These are phyloP conservation scores for Paraplagusia blochii DNA, from an alignment of 2,113 vertebrate species.

Conservation along the genomic window DNA sequence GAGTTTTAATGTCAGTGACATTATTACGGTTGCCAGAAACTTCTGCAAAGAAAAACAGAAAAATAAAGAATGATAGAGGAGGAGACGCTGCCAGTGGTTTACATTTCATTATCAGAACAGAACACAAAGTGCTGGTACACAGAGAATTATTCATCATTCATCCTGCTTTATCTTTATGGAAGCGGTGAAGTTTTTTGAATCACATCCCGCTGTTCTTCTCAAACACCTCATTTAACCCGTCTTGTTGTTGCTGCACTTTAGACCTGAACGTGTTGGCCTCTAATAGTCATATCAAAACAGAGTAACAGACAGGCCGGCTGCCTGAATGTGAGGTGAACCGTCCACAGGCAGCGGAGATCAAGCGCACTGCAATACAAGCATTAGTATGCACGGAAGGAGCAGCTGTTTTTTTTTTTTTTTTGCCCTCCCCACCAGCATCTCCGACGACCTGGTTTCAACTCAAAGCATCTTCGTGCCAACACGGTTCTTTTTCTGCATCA, in stretches of 20 bases:
- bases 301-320: slow-evolving; percentile 36
- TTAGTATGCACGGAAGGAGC: slow-evolving; percentile 53
- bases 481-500: slow-evolving; percentile 25
- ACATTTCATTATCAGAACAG: no score
- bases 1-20: no score
- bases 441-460: slow-evolving; percentile 30
- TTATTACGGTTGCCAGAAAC: no score
- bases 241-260: slow-evolving; percentile 32
- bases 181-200: no score
- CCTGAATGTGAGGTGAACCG: slow-evolving; percentile 34
- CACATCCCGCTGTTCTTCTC: no score
- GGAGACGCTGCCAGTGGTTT: no score
- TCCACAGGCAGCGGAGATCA: slow-evolving; percentile 29
- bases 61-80: no score
- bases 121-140: no score
- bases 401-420: slow-evolving; percentile 21
- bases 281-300: slow-evolving; percentile 32
- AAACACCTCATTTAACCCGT: slow-evolving; percentile 5
- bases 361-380: slow-evolving; percentile 31
- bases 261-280: slow-evolving; percentile 31
- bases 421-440: background rate
- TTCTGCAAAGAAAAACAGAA: no score
- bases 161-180: no score
- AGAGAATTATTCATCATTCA: no score
- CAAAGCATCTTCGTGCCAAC: slow-evolving; percentile 9